Percentiles rank a stretch among this genome's conserved stretches.
phyloP scores from a whole-genome alignment of 2,113 vertebrate genomes.

The Peromyscus leucopus region DNA sequence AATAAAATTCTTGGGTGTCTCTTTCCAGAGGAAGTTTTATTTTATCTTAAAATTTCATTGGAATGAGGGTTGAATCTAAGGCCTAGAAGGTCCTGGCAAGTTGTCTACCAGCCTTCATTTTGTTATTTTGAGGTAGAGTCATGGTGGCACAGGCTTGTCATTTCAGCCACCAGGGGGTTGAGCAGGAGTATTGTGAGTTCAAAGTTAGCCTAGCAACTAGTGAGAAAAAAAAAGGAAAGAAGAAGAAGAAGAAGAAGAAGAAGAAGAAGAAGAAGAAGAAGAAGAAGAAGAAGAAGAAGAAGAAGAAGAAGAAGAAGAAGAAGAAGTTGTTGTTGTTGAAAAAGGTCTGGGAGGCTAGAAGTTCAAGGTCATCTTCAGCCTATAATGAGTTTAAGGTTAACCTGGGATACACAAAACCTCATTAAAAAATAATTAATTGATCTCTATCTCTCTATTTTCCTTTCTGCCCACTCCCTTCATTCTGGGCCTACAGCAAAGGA shows the following conservation, averaged over 20 bases:
- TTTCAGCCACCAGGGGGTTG: neutral
- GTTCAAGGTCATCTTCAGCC: neutral
- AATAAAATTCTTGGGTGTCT: neutral
- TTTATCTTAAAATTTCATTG: neutral
- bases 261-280: neutral
- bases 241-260: neutral
- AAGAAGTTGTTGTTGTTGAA: neutral
- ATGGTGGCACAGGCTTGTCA: neutral
- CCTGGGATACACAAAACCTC: neutral
- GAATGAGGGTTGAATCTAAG: neutral
- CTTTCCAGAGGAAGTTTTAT: neutral
- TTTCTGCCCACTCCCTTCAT: conserved; percentile 22
- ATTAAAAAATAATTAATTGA: neutral
- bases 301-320: neutral
- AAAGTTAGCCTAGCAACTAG: neutral
- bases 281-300: neutral
- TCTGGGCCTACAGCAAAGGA: conserved; percentile 80
- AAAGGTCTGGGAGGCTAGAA: neutral
- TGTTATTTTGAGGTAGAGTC: neutral
- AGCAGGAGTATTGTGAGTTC: neutral
- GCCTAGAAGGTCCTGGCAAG: neutral
- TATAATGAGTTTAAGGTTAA: neutral
- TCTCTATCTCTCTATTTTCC: neutral
- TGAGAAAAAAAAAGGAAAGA: neutral
- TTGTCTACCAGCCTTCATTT: neutral